Base-by-base conservation (phyloP, 1,140 invertebrate genomes). In the Sycophila sp. region DNA sequence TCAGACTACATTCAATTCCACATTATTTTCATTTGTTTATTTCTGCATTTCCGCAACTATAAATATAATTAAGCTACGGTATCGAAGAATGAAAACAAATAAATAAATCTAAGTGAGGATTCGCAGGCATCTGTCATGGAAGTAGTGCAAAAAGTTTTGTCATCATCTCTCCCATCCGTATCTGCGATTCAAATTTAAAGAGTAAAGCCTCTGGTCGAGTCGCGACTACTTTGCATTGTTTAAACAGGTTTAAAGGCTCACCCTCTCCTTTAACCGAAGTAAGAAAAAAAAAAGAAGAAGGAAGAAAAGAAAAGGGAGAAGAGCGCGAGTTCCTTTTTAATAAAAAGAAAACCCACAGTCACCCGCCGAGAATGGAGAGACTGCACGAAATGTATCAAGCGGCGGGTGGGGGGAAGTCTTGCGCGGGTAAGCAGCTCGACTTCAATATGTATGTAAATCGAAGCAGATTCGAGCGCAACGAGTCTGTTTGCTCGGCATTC, bases 371-470 rank as follows among this genome's bases (percentile, higher is more conserved):
- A 67, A 51, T 38, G 24, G 8, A 63, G 55, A 47, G 28, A 68
- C 6, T 55, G 11, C 26, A 36, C 30, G 32, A 59, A 53, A 63
- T 56, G 42, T 63, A 70, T 69, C 38, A 40, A 32, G 19, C 28
- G 30, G 22, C 30, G 6, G n/a, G 38, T 34, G 5, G 34, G 47
- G 19, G 22, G 47, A 15, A 38, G 62, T 53, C 34, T 64, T 28
- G 51, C 30, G 53, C 24, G 24, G 17, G 58, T 69, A 69, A 62
- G 68, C 60, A 64, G 40, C 62, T 66, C 24, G 62, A 72, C 80
- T 84, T 83, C 83, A 85, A 85, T 85, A 85, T 85, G 84, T 84
- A 85, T 85, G 83, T 84, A 85, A 85, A 85, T 85, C 79, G 78
- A 80, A 83, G 80, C 80, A 82, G 80, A 84, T 84, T 82, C 78